These are phyloP conservation scores for Engystomops pustulosus DNA, from an alignment of 2,113 vertebrate genomes.

Conservation along the genomic window DNA sequence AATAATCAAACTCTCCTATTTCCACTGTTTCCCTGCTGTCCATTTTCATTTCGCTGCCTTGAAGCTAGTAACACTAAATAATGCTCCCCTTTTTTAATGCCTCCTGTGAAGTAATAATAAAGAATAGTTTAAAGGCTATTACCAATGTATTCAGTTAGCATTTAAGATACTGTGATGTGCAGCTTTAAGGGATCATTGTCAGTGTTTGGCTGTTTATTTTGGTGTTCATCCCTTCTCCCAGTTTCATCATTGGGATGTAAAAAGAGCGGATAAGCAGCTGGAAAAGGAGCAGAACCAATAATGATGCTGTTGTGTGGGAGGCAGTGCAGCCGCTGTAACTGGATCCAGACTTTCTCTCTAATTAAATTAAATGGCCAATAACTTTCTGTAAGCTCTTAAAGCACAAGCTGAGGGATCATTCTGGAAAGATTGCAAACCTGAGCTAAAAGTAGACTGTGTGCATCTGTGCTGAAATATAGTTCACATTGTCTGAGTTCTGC, in stretches of 20 bases:
- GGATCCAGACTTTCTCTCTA: conserved; percentile 62
- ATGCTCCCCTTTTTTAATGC: not conserved
- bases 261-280: conserved; percentile 30
- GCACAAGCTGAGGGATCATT: conserved; percentile 44
- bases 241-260: conserved; percentile 31
- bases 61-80: not conserved
- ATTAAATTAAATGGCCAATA: conserved; percentile 56
- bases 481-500: not conserved
- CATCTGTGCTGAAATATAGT: not conserved
- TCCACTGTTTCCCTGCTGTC: not conserved
- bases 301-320: conserved; percentile 69
- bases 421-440: conserved; percentile 40
- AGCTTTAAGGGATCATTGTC: not conserved
- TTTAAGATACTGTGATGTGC: not conserved
- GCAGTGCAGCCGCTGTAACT: conserved; percentile 60
- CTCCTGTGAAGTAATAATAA: not conserved
- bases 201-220: not conserved
- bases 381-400: conserved; percentile 53
- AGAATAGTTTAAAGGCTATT: not conserved
- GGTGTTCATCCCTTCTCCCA: conserved; percentile 15
- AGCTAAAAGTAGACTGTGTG: conserved; percentile 25
- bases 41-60: not conserved
- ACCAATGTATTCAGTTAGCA: conserved; percentile 8
- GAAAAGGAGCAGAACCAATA: conserved; percentile 64
- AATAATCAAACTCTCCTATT: too few relatives aligned